Base-by-base conservation (phyloP, 2,888 invertebrate genomes). In the Lycia hirtaria region DNA sequence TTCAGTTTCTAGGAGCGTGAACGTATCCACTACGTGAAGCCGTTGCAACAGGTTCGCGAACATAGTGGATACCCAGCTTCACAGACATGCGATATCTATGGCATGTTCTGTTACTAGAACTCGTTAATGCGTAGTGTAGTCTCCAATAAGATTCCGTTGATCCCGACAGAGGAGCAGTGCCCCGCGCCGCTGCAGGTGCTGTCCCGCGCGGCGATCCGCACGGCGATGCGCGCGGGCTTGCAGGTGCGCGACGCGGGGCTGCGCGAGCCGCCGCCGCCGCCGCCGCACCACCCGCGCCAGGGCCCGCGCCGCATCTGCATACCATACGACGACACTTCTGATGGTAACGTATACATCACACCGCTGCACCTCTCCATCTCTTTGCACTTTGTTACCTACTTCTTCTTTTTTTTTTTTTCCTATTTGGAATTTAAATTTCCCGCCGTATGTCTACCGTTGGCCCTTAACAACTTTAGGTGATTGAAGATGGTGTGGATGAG, bases 181-280 rank as follows among this genome's bases (percentile, higher is more conserved):
- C 90, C 90, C 41, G 64, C 77, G 62, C 72, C 81, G 49, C 87
- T 91, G 76, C 85, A 85, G 75, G 43, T 65, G 66, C 73, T 88
- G 74, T 66, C 77, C 24, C 87, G 89, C 59, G 76, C 70, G 14
- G 69, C 61, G 47, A 73, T 87, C 56, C 84, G 89, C 38, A n/a
- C 26, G 5, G 58, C 72, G 51, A 75, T 89, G 83, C 82, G 79
- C 51, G 67, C 49, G 32, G 71, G 74, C 45, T 71, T 86, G 61
- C 62, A 74, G 69, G 62, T 73, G 35, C 78, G 81, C 1, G 75
- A 82, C 71, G 85, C 87, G 59, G 78, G 79, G 61, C 76, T 88
- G 74, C 75, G 72, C 59, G 78, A 71, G 73, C 75, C 77, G 51
- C 69, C 64, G 65, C 69, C 58, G 44, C 24, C 50, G 49, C 41